phyloP scores from a whole-genome alignment of 2,113 vertebrate species.

The Saccopteryx bilineata region DNA sequence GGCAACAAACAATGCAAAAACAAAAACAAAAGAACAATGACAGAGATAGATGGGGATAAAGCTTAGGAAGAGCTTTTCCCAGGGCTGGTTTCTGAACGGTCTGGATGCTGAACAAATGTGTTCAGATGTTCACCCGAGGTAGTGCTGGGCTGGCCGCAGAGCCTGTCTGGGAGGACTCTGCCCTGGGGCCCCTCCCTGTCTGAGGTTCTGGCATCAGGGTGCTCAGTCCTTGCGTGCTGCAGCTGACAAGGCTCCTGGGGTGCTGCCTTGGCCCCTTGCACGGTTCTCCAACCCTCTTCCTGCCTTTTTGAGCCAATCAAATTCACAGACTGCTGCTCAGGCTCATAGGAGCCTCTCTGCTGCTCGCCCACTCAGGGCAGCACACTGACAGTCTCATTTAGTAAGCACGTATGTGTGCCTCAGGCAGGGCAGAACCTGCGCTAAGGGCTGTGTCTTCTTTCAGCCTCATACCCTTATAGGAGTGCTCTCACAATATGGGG shows the following conservation, averaged over 20 bases:
- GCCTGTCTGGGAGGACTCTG: not conserved
- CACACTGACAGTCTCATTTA: too few species aligned
- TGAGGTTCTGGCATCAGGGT: not conserved
- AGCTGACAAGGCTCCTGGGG: not conserved
- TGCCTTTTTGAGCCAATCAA: not conserved
- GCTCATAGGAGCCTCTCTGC: not conserved
- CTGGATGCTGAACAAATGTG: slow-evolving; percentile 6
- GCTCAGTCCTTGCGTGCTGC: not conserved
- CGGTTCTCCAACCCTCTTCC: not conserved
- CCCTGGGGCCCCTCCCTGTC: not conserved
- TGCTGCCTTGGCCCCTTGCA: not conserved
- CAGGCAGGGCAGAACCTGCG: not conserved
- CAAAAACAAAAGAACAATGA: slow-evolving; percentile 53
- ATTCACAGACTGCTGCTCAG: not conserved
- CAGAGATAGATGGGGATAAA: slow-evolving; percentile 38
- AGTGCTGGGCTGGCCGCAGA: not conserved
- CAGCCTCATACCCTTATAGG: not conserved
- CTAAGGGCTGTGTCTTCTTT: not conserved
- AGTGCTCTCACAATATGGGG: not conserved
- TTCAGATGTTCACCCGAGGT: not conserved
- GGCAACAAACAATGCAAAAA: not conserved
- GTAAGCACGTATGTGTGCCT: not conserved
- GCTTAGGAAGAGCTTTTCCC: slow-evolving; percentile 23
- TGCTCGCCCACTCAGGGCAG: not conserved
- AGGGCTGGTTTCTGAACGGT: not conserved